Base-by-base conservation (phyloP, 2,888 invertebrate genomes). In the Erebia palarica region DNA sequence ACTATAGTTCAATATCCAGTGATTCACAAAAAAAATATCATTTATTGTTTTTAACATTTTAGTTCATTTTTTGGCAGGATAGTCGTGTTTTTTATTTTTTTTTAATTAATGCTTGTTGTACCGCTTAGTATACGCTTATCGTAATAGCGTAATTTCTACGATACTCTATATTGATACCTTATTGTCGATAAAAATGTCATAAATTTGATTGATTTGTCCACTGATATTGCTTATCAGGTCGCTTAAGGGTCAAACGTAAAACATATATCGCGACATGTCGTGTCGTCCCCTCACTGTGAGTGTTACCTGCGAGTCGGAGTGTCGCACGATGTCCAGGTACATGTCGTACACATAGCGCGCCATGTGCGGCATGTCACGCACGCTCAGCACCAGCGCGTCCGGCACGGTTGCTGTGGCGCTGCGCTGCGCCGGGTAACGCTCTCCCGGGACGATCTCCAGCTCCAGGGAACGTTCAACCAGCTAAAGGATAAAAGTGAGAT, bases 281-380 rank as follows among this genome's bases (percentile, higher is more conserved):
- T 3, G 27, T n/a, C n/a, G n/a, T n/a, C n/a, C n/a, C n/a, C n/a
- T n/a, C 27, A 27, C 3, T 8, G 53, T 9, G 55, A 44, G 5
- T 13, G 10, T 18, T 51, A 71, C 74, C 68, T 73, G 69, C 16
- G 57, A 47, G 42, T 66, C 76, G 71, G 79, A 76, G 70, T 79
- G 92, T 71, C 95, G 95, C 68, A 97, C 95, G 82, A 96, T 95
- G 67, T 96, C 94, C 83, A 97, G 95, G 86, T 99, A 99, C 91
- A 98, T 96, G 81, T 98, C 96, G 88, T 97, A 98, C 0, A 99
- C 99, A 90, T 97, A 98, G 83, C 97, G 96, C 0, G 98, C 98
- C 97, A 99, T 98, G 83, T 98, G 97, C 1, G 97, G 96, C 97
- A 99, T 99, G 87, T 98, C 97, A 74, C 95, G 93, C 18, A 97